A percentile compares a stretch with the other conserved stretches of the same genome.
phyloP scores from a whole-genome alignment of 2,797 vertebrate species.

The Chiropotes sagulatus region DNA sequence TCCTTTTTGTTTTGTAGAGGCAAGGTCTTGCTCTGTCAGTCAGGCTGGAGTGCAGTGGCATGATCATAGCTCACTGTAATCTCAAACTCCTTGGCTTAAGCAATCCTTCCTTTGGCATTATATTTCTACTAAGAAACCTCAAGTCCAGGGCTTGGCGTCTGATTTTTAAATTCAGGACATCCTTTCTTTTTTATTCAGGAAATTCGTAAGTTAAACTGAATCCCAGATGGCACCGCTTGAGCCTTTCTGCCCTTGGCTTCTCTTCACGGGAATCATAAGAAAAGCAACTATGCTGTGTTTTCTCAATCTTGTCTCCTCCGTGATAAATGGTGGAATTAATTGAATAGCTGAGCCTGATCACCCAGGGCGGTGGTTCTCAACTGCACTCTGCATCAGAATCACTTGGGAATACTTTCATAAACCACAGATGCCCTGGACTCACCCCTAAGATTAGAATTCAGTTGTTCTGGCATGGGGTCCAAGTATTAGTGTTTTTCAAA shows the following conservation, averaged over 20 bases:
- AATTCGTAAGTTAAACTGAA: constrained; percentile 49
- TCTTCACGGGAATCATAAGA: neutral
- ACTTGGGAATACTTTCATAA: neutral
- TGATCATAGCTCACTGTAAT: neutral
- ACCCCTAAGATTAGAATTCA: neutral
- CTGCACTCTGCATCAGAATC: neutral
- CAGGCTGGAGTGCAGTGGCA: neutral
- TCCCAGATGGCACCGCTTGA: constrained; percentile 16
- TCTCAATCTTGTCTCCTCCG: neutral
- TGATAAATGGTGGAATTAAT: constrained; percentile 42
- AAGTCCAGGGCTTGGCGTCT: neutral
- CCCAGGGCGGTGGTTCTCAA: neutral
- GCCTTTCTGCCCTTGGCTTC: constrained; percentile 54
- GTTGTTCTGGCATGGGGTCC: neutral
- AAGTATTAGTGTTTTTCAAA: neutral
- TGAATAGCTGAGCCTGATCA: neutral
- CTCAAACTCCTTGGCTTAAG: neutral
- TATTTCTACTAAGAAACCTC: constrained; percentile 9
- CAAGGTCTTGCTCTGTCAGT: neutral
- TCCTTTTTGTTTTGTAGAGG: no score
- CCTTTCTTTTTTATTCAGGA: constrained; percentile 52
- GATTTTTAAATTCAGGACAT: constrained; percentile 53
- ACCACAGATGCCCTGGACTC: neutral
- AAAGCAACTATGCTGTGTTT: neutral
- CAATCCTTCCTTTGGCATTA: neutral